Conservation (phyloP, 2,113 vertebrate species). For the Ahaetulla prasina region DNA sequence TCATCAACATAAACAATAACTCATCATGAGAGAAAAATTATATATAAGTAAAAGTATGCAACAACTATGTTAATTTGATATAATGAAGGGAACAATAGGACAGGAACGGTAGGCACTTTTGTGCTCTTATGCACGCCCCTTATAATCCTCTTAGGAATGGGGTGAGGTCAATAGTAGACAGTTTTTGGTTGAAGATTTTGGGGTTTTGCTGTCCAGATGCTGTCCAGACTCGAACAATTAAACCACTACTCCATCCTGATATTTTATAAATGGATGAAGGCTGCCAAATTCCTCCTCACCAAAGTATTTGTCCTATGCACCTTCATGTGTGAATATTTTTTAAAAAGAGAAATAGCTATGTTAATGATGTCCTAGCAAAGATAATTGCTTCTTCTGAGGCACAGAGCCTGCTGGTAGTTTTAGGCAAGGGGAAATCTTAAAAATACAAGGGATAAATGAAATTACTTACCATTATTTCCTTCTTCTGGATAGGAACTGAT, state of each 20-base stretch:
- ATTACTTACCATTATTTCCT: neutral
- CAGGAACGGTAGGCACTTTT: too few species aligned
- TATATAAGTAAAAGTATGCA: too few species aligned
- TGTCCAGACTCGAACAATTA: neutral
- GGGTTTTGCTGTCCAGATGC: neutral
- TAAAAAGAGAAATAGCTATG: neutral
- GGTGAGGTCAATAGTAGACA: too few species aligned
- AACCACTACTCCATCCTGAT: neutral
- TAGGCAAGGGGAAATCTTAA: neutral
- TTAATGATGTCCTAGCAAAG: neutral
- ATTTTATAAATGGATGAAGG: neutral
- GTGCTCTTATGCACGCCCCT: too few species aligned
- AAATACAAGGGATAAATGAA: neutral
- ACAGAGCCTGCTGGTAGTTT: neutral
- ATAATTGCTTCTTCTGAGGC: neutral
- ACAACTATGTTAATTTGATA: too few species aligned
- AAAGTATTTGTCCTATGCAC: neutral
- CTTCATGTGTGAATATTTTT: neutral
- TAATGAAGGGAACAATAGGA: too few species aligned
- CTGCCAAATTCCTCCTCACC: neutral
- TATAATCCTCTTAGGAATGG: too few species aligned
- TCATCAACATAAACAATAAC: too few species aligned
- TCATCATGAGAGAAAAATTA: too few species aligned
- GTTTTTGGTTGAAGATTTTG: too few species aligned
- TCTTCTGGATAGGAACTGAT: neutral